Evolutionary conservation across 2,113 vertebrate genomes (phyloP).

Genomic region (Triplophysa siluroides): DNA sequence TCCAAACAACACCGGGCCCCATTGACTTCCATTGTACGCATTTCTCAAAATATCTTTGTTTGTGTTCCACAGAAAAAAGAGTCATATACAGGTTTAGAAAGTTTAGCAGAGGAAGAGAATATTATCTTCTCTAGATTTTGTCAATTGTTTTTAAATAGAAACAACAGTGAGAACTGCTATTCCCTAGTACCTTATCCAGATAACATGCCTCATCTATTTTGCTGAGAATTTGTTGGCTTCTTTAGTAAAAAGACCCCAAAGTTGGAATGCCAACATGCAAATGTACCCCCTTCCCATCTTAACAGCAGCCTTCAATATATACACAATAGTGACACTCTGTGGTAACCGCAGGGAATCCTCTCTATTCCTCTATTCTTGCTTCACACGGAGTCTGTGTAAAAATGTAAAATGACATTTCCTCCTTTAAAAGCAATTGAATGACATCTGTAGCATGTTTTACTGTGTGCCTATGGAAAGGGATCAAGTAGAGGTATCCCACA

Average conservation of each 20-base stretch:
- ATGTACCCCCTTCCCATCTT: neutral
- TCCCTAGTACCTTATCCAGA: slow-evolving; percentile 67
- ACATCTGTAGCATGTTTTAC: neutral
- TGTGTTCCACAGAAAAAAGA: too few relatives aligned
- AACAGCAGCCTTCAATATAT: slow-evolving; percentile 4
- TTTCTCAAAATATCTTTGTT: too few relatives aligned
- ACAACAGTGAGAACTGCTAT: slow-evolving; percentile 65
- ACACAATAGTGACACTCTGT: slow-evolving; percentile 55
- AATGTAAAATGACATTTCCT: neutral
- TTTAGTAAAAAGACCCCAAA: slow-evolving; percentile 68
- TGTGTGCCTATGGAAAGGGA: neutral
- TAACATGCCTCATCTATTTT: slow-evolving; percentile 61
- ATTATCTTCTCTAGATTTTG: neutral
- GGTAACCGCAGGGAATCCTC: slow-evolving; percentile 38
- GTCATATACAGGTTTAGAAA: neutral
- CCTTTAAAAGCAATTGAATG: neutral
- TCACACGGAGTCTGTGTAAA: neutral
- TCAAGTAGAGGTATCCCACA: neutral
- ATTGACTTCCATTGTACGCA: too few relatives aligned
- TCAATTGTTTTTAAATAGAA: slow-evolving; percentile 61
- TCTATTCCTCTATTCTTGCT: slow-evolving; percentile 10
- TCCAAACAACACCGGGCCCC: too few relatives aligned
- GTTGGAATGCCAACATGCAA: slow-evolving; percentile 58
- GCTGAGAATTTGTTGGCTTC: slow-evolving; percentile 67
- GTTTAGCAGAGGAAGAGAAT: neutral